These are phyloP conservation scores for Ciconia nigra DNA, from an alignment of 2,797 vertebrate species.

Conservation along the genomic window DNA sequence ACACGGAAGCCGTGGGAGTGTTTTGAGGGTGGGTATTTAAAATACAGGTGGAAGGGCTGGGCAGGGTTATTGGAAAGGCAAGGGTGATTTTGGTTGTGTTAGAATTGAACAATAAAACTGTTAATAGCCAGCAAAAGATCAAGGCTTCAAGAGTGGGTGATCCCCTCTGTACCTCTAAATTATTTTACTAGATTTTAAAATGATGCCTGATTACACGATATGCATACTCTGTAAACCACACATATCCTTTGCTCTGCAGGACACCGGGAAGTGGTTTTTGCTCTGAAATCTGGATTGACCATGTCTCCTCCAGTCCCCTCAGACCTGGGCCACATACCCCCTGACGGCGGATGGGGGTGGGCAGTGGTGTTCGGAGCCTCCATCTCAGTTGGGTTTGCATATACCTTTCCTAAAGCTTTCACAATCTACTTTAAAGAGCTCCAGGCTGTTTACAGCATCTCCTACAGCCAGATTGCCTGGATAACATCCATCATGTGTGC, in stretches of 20 bases:
- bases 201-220: rapidly evolving
- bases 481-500: conserved; percentile 85
- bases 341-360: conserved; percentile 84
- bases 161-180: not conserved
- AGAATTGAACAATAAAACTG: not conserved
- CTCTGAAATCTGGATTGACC: not conserved
- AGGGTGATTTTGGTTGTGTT: not conserved
- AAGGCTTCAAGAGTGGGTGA: not conserved
- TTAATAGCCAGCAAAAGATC: not conserved
- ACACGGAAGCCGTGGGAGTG: not conserved
- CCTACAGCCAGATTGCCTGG: conserved; percentile 81
- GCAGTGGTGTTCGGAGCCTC: conserved; percentile 79
- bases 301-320: conserved; percentile 73
- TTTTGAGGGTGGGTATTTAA: not conserved
- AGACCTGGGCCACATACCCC: conserved; percentile 58
- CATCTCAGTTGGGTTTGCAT: conserved; percentile 82
- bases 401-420: conserved; percentile 81
- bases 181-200: not conserved
- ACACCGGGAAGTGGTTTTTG: not conserved
- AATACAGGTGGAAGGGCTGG: not conserved
- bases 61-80: not conserved
- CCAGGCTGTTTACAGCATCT: conserved; percentile 74
- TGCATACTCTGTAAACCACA: not conserved
- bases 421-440: conserved; percentile 84
- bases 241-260: not conserved